Base-by-base conservation (phyloP, 1,140 invertebrate species). In the Tigriopus japonicus region DNA sequence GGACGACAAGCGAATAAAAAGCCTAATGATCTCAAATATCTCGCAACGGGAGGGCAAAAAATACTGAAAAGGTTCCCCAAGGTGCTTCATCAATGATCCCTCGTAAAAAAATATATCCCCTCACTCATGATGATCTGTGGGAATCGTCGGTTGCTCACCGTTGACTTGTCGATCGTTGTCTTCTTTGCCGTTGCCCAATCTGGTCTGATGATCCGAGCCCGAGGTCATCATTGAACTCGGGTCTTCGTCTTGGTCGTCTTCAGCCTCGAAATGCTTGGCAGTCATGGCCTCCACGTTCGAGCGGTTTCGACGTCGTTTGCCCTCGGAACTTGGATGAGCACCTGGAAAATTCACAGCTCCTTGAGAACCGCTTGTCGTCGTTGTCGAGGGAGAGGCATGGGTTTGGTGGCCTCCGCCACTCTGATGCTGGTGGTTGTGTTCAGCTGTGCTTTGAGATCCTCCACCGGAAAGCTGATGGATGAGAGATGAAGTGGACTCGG, bases 281-380 rank as follows among this genome's bases (percentile, higher is more conserved):
- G 73, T 72, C 70, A 76, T 75, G n/a, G 71, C 71, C 66, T 75
- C 75, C 35, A 76, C 73, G 67, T 78, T 77, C 56, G 75, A 77
- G 21, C 77, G 70, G 68, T 79, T 79, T 42, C 78, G 67, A 59
- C 71, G 69, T 17, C 78, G 67, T 67, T 80, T 80, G 12, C 77
- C 77, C 66, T 78, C 77, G 28, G 75, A 76, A 52, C 74, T 76
- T 2, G 76, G 75, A 67, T 76, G 73, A 54, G 74, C 73, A 42
- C 77, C 77, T 23, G 77, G 77, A 15, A 77, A 65, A 9, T 76
- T 63, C 43, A 64, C 66, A 51, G 67, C 69, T 12, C 54, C 64
- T 42, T 41, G 56, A 15, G 43, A 42, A 40, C 63, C 52, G n/a
- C n/a, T n/a, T n/a, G n/a, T n/a, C n/a, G n/a, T n/a, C n/a, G n/a